Evolutionary conservation across 64 coral and sea anemone genomes (phyloP), one percentile per base, ranked within the genome.

Genomic region (Montipora efflorescens): DNA sequence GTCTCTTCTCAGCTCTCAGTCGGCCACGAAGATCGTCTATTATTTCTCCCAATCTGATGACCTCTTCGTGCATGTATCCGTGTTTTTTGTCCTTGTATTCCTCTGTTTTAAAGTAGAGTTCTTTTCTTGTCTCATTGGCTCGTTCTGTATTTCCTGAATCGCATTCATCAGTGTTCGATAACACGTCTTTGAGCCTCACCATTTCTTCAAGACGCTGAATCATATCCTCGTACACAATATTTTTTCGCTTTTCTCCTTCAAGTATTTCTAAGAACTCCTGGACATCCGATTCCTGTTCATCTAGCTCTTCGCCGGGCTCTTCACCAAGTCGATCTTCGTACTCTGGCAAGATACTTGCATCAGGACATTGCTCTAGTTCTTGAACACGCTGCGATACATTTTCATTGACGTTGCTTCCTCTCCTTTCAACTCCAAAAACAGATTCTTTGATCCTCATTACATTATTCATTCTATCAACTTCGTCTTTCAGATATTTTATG

Each of bases 401-500:
- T 7, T 81, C 92, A 13, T 74, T 18, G 2, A 20, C 12, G 45
- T 86, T 59, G 5, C 77, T 47, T 55, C 36, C 61, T 43, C 88
- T 74, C 14, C 66, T n/a, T 45, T 71, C 83, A 57, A 74, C 48
- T 68, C 76, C 92, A 59, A 93, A 74, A 12, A 85, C 62, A 13
- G 82, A 72, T 50, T 48, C 82, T 86, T 86, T 86, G 62, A 86
- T 86, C 46, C 82, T 86, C 44, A 72, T 86, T 16, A 72, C 92
- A 69, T 77, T 79, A 1, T 70, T 43, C 67, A 75, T 67, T 87
- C 74, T 69, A 43, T 91, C 89, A 68, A 98, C 75, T 79, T 98
- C 83, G 44, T 87, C 81, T 80, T 90, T 94, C 9, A 98, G 80
- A 51, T 93, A 86, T 66, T 92, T 90, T 71, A 98, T 98, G 51